phyloP scores from a whole-genome alignment of 2,888 invertebrate species.

The Lasioglossum oenotherae region DNA sequence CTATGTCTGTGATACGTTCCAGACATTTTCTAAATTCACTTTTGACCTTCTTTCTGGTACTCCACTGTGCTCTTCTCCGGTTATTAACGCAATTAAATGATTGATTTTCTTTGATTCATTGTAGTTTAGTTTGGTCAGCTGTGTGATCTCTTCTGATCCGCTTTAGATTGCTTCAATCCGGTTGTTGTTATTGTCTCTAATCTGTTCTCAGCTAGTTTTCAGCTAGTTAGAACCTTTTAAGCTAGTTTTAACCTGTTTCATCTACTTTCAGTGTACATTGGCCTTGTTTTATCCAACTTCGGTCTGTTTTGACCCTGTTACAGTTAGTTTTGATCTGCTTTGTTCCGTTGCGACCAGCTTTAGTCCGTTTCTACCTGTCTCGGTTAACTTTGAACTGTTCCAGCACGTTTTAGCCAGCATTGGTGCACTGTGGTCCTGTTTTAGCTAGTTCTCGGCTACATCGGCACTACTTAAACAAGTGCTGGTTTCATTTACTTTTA shows the following conservation, averaged over 20 bases:
- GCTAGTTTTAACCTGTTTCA: background rate
- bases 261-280: background rate
- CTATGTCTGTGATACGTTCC: background rate
- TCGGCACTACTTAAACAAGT: background rate
- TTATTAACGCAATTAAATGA: background rate
- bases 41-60: background rate
- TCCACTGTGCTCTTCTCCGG: background rate
- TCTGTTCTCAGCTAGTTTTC: background rate
- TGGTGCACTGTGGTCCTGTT: background rate
- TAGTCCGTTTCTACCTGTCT: background rate
- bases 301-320: background rate
- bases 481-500: background rate
- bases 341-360: background rate
- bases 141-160: too few relatives aligned
- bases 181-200: too few relatives aligned
- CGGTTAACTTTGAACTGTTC: background rate
- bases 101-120: background rate
- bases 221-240: background rate
- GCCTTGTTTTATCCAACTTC: background rate
- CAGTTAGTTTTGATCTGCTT: background rate
- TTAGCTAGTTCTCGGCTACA: background rate
- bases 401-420: background rate
- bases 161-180: too few relatives aligned
- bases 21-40: background rate
- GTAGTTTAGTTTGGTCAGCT: background rate